Conservation (phyloP, 2,797 vertebrate species). For the Leptodactylus fallax region DNA sequence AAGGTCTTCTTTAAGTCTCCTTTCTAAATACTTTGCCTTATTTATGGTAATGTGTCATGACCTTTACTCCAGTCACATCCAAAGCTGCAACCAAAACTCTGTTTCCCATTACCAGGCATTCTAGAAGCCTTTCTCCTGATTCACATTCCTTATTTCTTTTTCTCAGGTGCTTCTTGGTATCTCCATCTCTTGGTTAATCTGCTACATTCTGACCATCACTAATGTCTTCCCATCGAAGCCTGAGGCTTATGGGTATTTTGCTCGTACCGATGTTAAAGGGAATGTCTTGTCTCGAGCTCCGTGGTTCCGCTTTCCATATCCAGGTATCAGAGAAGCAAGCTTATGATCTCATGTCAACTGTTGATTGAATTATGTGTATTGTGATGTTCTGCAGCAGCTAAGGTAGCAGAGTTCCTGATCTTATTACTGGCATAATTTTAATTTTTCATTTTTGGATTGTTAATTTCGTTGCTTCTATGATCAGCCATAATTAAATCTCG, state of each 20-base stretch:
- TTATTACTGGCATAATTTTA: no score
- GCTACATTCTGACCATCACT: slow-evolving; percentile 85
- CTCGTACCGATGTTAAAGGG: slow-evolving; percentile 89
- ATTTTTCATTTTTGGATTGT: no score
- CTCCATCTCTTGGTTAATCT: slow-evolving; percentile 89
- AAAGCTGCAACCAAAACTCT: no score
- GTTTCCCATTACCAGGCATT: no score
- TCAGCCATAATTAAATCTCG: no score
- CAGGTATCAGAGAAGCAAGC: slow-evolving; percentile 78
- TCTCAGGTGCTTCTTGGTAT: slow-evolving; percentile 91
- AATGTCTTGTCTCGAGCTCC: slow-evolving; percentile 83
- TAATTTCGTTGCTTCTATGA: no score
- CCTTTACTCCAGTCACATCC: no score
- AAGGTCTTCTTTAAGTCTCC: no score
- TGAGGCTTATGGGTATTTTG: slow-evolving; percentile 82
- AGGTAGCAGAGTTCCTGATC: no score
- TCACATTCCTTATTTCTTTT: neutral
- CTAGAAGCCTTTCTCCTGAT: neutral
- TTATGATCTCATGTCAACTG: no score
- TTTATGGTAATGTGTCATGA: no score
- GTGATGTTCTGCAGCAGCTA: neutral
- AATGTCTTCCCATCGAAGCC: slow-evolving; percentile 81
- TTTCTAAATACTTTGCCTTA: no score
- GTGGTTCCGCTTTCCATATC: slow-evolving; percentile 93
- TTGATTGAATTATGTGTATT: neutral